Percentiles rank a stretch among this genome's conserved stretches.
Evolutionary conservation across 2,888 invertebrate species (phyloP).

Genomic region (Nezara viridula): DNA sequence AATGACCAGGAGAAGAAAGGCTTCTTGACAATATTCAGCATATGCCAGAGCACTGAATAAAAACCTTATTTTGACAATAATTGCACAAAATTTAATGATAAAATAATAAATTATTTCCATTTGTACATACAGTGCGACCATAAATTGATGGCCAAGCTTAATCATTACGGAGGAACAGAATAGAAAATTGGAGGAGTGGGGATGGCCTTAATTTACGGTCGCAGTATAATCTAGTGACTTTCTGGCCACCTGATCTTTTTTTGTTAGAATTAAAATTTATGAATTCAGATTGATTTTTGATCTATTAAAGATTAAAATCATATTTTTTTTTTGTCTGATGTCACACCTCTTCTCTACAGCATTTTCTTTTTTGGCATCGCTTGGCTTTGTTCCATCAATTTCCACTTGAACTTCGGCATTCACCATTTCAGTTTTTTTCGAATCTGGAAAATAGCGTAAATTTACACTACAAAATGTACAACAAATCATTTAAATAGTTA

Average conservation of each 20-base stretch:
- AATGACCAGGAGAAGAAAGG: neutral
- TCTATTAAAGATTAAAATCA: neutral
- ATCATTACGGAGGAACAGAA: too few species aligned
- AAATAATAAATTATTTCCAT: neutral
- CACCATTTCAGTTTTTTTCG: constrained; percentile 53
- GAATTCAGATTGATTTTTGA: neutral
- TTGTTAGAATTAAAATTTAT: too few species aligned
- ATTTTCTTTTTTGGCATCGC: constrained; percentile 3
- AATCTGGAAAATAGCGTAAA: constrained; percentile 1
- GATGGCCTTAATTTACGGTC: too few species aligned
- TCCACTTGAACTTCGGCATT: constrained; percentile 59
- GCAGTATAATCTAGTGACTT: neutral
- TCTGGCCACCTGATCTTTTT: neutral
- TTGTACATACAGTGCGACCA: too few species aligned
- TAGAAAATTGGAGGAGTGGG: too few species aligned
- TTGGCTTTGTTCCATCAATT: constrained; percentile 43
- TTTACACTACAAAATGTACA: neutral
- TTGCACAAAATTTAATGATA: neutral
- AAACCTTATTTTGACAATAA: neutral
- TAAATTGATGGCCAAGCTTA: too few species aligned
- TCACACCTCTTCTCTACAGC: constrained; percentile 33
- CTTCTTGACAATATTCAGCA: neutral
- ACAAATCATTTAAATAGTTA: neutral
- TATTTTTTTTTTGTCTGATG: neutral
- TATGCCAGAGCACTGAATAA: neutral